phyloP scores from a whole-genome alignment of 2,797 vertebrate species.

The Silurus lanzhouensis region DNA sequence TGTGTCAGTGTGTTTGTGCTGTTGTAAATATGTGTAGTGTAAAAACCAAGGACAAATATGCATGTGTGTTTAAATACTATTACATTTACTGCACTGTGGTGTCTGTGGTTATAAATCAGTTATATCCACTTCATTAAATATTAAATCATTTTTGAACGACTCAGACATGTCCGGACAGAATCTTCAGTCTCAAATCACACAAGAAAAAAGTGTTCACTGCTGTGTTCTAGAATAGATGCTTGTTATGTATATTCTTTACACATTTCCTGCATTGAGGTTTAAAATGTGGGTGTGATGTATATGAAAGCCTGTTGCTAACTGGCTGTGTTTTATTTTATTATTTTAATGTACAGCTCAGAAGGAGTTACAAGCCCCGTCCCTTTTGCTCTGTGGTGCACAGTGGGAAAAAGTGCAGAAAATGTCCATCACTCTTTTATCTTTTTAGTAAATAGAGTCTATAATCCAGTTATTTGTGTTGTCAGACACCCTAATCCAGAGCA shows the following conservation, averaged over 20 bases:
- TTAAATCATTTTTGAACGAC: not conserved
- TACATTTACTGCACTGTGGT: not conserved
- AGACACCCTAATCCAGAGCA: no score
- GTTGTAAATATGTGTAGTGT: slow-evolving; percentile 7
- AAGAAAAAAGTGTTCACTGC: not conserved
- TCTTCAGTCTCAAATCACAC: not conserved
- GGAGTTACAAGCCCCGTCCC: not conserved
- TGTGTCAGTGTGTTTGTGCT: not conserved
- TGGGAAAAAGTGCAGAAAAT: not conserved
- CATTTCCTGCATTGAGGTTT: not conserved
- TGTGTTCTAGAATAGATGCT: not conserved
- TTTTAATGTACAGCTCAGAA: not conserved
- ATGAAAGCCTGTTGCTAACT: not conserved
- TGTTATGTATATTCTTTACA: not conserved
- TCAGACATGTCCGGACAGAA: not conserved
- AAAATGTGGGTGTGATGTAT: not conserved
- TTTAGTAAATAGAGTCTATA: not conserved
- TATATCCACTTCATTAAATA: not conserved
- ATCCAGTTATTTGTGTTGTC: not conserved
- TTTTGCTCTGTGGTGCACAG: not conserved
- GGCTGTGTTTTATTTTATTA: not conserved
- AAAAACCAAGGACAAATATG: not conserved
- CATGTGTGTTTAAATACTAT: not conserved
- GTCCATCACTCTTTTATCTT: not conserved
- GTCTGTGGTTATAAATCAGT: not conserved